phyloP scores from a whole-genome alignment of 2,113 vertebrate species.

The Erythrocercus mccallii region DNA sequence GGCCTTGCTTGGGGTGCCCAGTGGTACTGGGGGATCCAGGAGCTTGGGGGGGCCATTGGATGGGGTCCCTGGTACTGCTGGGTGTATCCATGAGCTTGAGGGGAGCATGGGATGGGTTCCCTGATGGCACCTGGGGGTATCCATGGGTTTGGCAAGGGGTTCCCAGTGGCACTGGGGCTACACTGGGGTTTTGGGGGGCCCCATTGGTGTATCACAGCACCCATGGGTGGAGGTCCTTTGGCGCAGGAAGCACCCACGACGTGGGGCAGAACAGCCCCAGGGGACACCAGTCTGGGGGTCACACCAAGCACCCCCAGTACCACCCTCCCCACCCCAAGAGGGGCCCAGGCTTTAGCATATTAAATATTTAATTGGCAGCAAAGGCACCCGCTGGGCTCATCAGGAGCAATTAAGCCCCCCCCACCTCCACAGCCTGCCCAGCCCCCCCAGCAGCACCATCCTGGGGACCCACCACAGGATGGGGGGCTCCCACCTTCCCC shows the following conservation, averaged over 20 bases:
- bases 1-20: background rate
- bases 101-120: too few relatives aligned
- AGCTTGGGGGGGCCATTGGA: background rate
- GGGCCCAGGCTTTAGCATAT: background rate
- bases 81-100: too few relatives aligned
- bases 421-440: background rate
- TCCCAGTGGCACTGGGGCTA: background rate
- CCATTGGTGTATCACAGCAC: background rate
- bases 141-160: background rate
- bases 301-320: background rate
- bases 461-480: background rate
- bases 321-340: fast-evolving
- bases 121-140: fast-evolving
- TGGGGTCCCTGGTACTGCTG: too few relatives aligned
- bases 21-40: too few relatives aligned
- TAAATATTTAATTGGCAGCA: constrained; percentile 47
- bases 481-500: background rate
- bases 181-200: background rate
- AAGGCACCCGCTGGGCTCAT: background rate
- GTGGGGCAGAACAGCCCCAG: background rate
- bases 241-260: fast-evolving
- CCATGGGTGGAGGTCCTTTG: background rate
- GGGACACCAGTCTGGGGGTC: background rate
- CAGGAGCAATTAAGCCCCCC: background rate
- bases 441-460: background rate